phyloP scores from a whole-genome alignment of 64 coral and sea anemone species.

The Stichodactyla mertensii region DNA sequence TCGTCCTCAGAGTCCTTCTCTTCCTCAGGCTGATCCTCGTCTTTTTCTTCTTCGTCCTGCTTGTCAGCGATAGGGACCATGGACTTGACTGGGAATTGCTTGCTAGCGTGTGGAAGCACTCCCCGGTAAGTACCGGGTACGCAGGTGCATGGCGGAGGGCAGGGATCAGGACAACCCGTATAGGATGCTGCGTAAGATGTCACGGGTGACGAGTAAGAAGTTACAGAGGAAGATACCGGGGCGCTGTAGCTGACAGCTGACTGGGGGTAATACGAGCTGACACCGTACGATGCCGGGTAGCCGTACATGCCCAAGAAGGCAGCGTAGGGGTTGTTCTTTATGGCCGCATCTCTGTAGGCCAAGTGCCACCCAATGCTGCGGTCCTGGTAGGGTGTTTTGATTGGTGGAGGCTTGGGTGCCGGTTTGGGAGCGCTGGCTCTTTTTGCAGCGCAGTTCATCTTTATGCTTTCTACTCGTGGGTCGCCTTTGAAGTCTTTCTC shows the following conservation, averaged over 20 bases:
- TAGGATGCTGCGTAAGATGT: neutral
- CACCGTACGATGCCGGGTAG: constrained; percentile 27
- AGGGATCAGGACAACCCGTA: constrained; percentile 6
- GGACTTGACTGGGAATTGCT: neutral
- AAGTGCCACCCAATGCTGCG: constrained; percentile 61
- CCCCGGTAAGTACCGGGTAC: constrained; percentile 6
- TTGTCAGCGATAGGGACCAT: neutral
- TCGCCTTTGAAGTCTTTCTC: constrained; percentile 32
- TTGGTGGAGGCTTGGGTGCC: constrained; percentile 34
- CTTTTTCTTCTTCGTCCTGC: constrained; percentile 12
- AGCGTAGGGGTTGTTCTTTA: constrained; percentile 15
- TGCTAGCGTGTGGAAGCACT: constrained; percentile 12
- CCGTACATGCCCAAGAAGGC: constrained; percentile 30
- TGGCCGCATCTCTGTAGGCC: constrained; percentile 48
- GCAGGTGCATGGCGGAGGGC: neutral
- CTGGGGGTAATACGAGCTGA: neutral
- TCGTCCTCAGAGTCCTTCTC: constrained; percentile 14
- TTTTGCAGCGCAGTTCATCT: constrained; percentile 54
- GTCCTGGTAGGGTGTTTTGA: constrained; percentile 47
- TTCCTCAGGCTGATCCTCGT: constrained; percentile 16
- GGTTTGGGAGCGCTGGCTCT: constrained; percentile 46
- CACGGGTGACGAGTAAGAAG: neutral
- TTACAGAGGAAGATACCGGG: neutral
- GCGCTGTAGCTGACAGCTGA: neutral
- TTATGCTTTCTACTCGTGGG: constrained; percentile 17